phyloP scores from a whole-genome alignment of 2,888 invertebrate genomes.

The Bimastos eiseni region DNA sequence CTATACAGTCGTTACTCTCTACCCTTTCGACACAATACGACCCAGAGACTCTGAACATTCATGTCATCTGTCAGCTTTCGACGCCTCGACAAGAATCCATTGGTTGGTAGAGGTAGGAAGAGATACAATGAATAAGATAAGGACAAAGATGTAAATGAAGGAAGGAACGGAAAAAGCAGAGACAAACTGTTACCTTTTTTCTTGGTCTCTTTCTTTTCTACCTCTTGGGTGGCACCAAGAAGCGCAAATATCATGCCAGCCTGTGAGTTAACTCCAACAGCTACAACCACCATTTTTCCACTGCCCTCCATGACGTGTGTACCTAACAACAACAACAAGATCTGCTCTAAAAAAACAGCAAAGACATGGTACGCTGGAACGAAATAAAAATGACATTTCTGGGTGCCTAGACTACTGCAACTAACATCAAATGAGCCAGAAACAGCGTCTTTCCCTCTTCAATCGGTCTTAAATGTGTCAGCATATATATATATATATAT shows the following conservation, averaged over 20 bases:
- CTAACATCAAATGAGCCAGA: too few species aligned
- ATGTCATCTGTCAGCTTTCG: too few species aligned
- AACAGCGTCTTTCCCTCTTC: too few species aligned
- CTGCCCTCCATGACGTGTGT: slow-evolving; percentile 99
- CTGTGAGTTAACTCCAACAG: slow-evolving; percentile 96
- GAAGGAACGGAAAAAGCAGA: background rate
- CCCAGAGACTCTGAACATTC: too few species aligned
- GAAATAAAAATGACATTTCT: too few species aligned
- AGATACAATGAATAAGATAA: background rate
- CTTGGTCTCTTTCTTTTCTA: slow-evolving; percentile 32
- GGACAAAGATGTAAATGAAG: background rate
- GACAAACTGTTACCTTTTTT: background rate
- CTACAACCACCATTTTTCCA: slow-evolving; percentile 96
- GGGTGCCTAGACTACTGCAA: too few species aligned
- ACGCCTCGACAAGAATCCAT: too few species aligned
- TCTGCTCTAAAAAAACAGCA: background rate
- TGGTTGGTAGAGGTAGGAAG: background rate
- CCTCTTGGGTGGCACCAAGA: slow-evolving; percentile 74
- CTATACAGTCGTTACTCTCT: too few species aligned
- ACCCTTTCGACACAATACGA: too few species aligned
- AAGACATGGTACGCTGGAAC: too few species aligned
- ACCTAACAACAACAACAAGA: slow-evolving; percentile 62
- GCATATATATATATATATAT: too few species aligned
- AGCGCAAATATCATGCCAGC: slow-evolving; percentile 99
- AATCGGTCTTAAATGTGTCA: too few species aligned